These are phyloP conservation scores for Rhodeus uyekii DNA, from an alignment of 2,797 vertebrate species.

Conservation along the genomic window DNA sequence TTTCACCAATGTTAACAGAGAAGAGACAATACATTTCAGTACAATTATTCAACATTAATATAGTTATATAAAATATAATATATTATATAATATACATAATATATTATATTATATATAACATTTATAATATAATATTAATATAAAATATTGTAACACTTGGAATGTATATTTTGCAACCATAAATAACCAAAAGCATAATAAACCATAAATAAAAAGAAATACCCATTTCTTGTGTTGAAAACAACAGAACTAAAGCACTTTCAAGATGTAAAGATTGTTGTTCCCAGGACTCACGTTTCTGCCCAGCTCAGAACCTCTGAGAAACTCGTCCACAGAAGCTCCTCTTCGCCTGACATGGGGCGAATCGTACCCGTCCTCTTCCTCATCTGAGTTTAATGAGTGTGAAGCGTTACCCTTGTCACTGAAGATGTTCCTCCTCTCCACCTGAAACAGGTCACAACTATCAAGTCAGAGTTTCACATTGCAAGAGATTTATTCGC, in stretches of 20 bases:
- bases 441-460: slow-evolving; percentile 74
- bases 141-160: neutral
- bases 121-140: neutral
- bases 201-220: neutral
- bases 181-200: too few relatives aligned
- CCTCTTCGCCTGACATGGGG: slow-evolving; percentile 83
- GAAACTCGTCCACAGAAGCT: slow-evolving; percentile 94
- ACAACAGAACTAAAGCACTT: neutral
- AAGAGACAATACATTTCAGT: neutral
- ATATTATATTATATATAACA: neutral
- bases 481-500: neutral
- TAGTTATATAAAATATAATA: neutral
- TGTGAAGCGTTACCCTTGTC: slow-evolving; percentile 80
- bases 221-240: neutral
- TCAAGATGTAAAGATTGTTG: neutral
- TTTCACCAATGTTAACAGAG: neutral
- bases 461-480: neutral
- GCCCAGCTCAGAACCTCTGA: slow-evolving; percentile 91
- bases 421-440: slow-evolving; percentile 89
- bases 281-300: slow-evolving; percentile 80
- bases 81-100: neutral
- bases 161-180: neutral
- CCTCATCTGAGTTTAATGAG: slow-evolving; percentile 89
- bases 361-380: slow-evolving; percentile 89
- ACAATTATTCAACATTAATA: neutral